Percentiles rank a stretch among this genome's conserved stretches.
phyloP scores from a whole-genome alignment of 1,140 invertebrate species.

The Calosoma granatense region DNA sequence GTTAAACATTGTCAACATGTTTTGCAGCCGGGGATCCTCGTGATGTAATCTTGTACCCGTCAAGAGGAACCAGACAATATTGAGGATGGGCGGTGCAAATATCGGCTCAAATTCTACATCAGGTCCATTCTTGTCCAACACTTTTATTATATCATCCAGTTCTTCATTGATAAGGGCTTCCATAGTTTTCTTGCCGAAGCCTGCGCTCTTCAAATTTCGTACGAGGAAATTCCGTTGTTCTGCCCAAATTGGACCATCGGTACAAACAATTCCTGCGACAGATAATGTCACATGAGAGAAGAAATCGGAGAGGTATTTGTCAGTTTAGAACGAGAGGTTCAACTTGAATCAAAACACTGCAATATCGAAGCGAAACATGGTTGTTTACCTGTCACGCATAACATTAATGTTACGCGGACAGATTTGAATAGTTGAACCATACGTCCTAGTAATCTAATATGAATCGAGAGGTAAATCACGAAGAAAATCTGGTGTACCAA shows the following conservation, averaged over 20 bases:
- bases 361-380: too few species aligned
- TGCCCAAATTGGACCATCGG: constrained; percentile 63
- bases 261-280: constrained; percentile 70
- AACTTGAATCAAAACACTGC: too few species aligned
- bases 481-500: too few species aligned
- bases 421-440: too few species aligned
- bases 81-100: constrained; percentile 53
- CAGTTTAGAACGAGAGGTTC: too few species aligned
- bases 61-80: constrained; percentile 62
- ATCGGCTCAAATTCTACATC: constrained; percentile 32
- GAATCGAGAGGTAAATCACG: too few species aligned
- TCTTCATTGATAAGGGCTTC: constrained; percentile 60
- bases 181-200: constrained; percentile 64
- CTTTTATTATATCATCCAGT: constrained; percentile 38
- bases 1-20: constrained; percentile 50
- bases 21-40: constrained; percentile 43
- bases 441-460: too few species aligned
- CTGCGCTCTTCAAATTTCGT: constrained; percentile 55
- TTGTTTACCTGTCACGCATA: too few species aligned
- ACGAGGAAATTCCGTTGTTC: constrained; percentile 64
- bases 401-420: too few species aligned
- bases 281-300: too few species aligned
- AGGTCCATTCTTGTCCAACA: constrained; percentile 31
- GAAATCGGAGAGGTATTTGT: too few species aligned
- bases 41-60: constrained; percentile 46